Base-by-base conservation (phyloP, 2,888 invertebrate species). In the Stenotaenia linearis region DNA sequence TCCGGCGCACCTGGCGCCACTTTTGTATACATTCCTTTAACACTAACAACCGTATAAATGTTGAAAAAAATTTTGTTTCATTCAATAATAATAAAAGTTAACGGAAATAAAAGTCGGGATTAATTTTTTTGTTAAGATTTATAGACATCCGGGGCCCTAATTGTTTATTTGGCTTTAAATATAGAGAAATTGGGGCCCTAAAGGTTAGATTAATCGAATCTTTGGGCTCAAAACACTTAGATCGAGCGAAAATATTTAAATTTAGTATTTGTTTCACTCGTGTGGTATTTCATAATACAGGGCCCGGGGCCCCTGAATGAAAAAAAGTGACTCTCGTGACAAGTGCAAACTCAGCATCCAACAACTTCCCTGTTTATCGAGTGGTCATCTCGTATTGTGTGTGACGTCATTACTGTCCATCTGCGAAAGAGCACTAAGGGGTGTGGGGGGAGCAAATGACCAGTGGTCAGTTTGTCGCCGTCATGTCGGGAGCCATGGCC, bases 1-100 rank as follows among this genome's bases (percentile, higher is more conserved):
- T 69, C 69, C 69, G 69, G 69, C 69, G 69, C 69, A 69, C 69
- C 69, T 69, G 69, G 69, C 69, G 69, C 69, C 69, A 69, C 69
- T 28, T 69, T 69, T 69, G 69, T 69, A 25, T 28, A 69, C 69
- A 69, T 69, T 69, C 69, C 69, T 69, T 28, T 28, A 25, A 12
- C 69, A 28, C 69, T 69, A 69, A 69, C 50, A 50, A 28, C 69
- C 50, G 2, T 0, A 15, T 7, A 69, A 69, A 69, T 15, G 12
- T n/a, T 25, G 15, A n/a, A n/a, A n/a, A n/a, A n/a, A n/a, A n/a
- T n/a, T n/a, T n/a, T n/a, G n/a, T n/a, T n/a, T n/a, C n/a, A 69
- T 28, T 69, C 69, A 69, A 69, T 69, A 69, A 12, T 28, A 69
- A 69, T 28, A 69, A 69, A 28, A n/a, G n/a, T n/a, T n/a, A n/a